phyloP scores from a whole-genome alignment of 2,888 invertebrate species.

The Barypeithes pellucidus region DNA sequence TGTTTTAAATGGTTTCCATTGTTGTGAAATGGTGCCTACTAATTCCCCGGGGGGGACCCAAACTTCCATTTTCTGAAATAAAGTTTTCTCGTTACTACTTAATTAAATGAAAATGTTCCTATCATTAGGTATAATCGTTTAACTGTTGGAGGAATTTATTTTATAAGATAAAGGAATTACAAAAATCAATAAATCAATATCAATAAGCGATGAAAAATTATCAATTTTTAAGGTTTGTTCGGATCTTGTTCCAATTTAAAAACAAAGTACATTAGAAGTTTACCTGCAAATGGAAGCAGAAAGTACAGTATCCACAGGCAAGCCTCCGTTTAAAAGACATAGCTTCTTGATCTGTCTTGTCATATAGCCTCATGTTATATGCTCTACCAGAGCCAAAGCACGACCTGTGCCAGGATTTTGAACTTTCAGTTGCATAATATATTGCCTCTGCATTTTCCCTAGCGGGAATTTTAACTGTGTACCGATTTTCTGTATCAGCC shows the following conservation, averaged over 20 bases:
- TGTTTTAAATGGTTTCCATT: constrained; percentile 78
- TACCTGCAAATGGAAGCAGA: constrained; percentile 83
- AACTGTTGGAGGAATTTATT: too few species aligned
- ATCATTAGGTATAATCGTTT: too few species aligned
- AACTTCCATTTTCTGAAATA: constrained; percentile 78
- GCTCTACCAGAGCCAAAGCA: constrained; percentile 83
- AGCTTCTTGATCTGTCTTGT: constrained; percentile 88
- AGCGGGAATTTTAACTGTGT: constrained; percentile 80
- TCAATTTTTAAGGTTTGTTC: not conserved
- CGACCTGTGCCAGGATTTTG: constrained; percentile 76
- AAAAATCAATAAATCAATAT: not conserved
- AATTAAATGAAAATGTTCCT: constrained; percentile 70
- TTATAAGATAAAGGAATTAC: not conserved
- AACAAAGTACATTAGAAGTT: not conserved
- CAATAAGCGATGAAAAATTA: not conserved
- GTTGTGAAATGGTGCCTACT: constrained; percentile 81
- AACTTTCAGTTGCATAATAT: constrained; percentile 82
- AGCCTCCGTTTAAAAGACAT: constrained; percentile 82
- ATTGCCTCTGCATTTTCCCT: constrained; percentile 77
- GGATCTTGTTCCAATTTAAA: too few species aligned
- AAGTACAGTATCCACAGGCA: constrained; percentile 78
- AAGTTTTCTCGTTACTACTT: not conserved
- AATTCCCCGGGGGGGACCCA: constrained; percentile 81
- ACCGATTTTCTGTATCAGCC: constrained; percentile 80
- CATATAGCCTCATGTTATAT: constrained; percentile 86